Evolutionary conservation across 2,888 invertebrate genomes (phyloP).

Genomic region (Molanna angustata): DNA sequence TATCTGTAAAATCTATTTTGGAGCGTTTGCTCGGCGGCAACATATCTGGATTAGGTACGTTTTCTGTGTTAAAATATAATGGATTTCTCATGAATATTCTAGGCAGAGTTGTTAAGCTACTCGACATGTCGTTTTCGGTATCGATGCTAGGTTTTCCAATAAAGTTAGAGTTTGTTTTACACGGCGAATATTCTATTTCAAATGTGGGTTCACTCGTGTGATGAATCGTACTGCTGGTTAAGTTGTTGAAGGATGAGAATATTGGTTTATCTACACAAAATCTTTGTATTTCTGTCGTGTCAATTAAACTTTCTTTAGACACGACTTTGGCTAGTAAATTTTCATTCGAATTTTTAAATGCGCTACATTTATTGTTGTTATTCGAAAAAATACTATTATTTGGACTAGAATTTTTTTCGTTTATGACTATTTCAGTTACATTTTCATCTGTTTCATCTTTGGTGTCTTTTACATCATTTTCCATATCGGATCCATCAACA

Average conservation of each 20-base stretch:
- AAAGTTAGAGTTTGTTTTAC: conserved; percentile 22
- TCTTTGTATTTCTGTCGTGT: too few relatives aligned
- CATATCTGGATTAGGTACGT: conserved; percentile 37
- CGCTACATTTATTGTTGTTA: too few relatives aligned
- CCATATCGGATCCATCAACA: conserved; percentile 28
- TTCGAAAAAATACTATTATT: too few relatives aligned
- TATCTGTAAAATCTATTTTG: conserved; percentile 38
- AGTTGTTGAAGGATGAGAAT: too few relatives aligned
- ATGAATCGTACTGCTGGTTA: too few relatives aligned
- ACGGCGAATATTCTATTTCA: conserved; percentile 55
- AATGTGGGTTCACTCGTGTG: too few relatives aligned
- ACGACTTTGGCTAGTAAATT: too few relatives aligned
- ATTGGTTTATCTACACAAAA: conserved; percentile 29
- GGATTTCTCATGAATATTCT: conserved; percentile 52
- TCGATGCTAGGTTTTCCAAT: conserved; percentile 3
- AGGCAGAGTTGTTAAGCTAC: conserved; percentile 47
- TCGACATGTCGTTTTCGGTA: conserved; percentile 39
- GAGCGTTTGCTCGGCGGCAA: conserved; percentile 31
- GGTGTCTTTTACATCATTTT: conserved; percentile 4
- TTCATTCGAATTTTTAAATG: too few relatives aligned
- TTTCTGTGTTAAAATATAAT: conserved; percentile 51
- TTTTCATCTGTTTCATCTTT: not conserved
- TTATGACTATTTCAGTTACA: too few relatives aligned
- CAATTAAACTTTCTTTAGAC: too few relatives aligned
- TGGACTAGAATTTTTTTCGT: too few relatives aligned